Percentiles rank a stretch among this genome's conserved stretches.
Evolutionary conservation across 2,113 vertebrate genomes (phyloP).

Genomic region (Strix uralensis): DNA sequence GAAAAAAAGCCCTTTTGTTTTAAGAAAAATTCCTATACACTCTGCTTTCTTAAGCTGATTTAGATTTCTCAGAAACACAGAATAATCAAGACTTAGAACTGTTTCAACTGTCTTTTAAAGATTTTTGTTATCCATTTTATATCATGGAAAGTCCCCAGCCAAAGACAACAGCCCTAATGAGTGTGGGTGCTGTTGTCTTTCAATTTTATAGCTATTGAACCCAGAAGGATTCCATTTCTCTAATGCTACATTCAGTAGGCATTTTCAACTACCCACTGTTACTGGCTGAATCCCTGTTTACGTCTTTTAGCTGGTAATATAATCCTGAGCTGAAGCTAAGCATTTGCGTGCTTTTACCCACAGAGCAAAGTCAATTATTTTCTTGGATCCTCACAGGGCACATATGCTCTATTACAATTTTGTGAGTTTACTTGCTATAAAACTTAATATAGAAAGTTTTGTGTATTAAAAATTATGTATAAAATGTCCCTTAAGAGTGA

Average conservation of each 20-base stretch:
- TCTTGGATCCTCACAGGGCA: background rate
- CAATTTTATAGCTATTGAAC: background rate
- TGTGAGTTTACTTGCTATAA: background rate
- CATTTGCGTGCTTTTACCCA: background rate
- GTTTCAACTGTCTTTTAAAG: background rate
- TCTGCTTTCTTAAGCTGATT: background rate
- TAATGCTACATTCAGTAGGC: background rate
- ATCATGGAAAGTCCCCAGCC: background rate
- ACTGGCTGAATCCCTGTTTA: background rate
- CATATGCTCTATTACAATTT: background rate
- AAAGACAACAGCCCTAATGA: background rate
- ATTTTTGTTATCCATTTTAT: background rate
- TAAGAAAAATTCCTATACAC: background rate
- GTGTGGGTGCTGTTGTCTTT: background rate
- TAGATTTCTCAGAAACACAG: background rate
- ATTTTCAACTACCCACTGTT: background rate
- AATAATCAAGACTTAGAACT: background rate
- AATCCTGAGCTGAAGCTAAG: background rate
- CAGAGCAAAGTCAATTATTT: constrained; percentile 27
- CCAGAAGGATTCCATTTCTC: constrained; percentile 34
- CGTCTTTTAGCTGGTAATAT: background rate
- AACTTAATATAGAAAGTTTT: background rate
- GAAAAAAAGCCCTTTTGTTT: background rate
- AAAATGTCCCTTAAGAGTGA: background rate
- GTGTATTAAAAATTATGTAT: background rate